phyloP scores from a whole-genome alignment of 2,888 invertebrate genomes.

The Lamellibrachia satsuma region DNA sequence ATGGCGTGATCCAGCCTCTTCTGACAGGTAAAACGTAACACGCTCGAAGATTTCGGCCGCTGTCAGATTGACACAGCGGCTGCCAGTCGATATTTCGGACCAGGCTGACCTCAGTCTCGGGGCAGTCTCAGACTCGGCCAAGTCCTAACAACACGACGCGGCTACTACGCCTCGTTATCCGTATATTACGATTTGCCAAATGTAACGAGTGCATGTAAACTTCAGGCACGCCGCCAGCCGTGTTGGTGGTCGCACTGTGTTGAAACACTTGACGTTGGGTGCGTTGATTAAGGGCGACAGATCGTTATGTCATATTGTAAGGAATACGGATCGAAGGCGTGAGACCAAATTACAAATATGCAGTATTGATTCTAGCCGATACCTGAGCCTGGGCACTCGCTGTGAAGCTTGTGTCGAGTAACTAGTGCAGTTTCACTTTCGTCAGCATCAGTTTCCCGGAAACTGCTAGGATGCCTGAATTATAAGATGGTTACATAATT shows the following conservation, averaged over 20 bases:
- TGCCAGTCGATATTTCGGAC: background rate
- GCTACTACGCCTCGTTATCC: background rate
- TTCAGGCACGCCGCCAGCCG: background rate
- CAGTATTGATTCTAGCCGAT: background rate
- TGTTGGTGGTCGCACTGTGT: background rate
- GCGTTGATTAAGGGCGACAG: background rate
- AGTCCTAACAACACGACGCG: background rate
- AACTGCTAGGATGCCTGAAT: background rate
- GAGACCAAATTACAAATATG: background rate
- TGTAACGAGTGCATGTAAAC: background rate
- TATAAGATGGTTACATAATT: background rate
- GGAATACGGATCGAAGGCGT: background rate
- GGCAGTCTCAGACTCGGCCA: background rate
- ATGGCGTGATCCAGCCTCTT: slow-evolving; percentile 87
- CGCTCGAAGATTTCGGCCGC: background rate
- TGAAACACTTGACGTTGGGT: background rate
- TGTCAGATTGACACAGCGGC: background rate
- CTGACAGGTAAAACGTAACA: slow-evolving; percentile 77
- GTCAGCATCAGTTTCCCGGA: background rate
- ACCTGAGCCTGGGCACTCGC: background rate
- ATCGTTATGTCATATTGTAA: background rate
- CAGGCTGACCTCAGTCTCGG: background rate
- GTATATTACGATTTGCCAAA: background rate
- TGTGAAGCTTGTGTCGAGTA: background rate
- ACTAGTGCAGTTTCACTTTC: background rate